Evolutionary conservation across 2,797 vertebrate genomes (phyloP), one percentile per base, ranked within the genome.

Genomic region (Eremophila alpestris): DNA sequence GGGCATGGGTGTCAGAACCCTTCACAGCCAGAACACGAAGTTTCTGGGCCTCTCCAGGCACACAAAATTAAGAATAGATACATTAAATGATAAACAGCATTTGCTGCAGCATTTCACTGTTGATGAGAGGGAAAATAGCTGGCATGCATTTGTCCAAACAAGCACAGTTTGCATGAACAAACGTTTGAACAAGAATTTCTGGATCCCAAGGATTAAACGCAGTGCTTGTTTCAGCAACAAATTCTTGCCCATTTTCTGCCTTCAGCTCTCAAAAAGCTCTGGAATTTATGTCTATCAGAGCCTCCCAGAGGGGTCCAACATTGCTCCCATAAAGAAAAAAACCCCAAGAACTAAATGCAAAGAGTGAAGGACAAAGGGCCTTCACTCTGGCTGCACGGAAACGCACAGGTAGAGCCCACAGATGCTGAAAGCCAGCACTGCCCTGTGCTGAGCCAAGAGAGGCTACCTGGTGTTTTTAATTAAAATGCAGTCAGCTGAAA

Each of bases 401-500:
- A 1, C 0, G 32, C 67, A 32, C 80, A 63, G 63, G 83, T 4
- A 94, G 41, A 0, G 0, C 41, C 63, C 0, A 0, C 55, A 64
- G 73, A 69, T 23, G 51, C 87, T 43, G 5, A 56, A 68, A 40
- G 34, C 60, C 82, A 89, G 77, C 90, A 16, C 54, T 81, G 63
- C 58, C 41, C 0, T 62, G 63, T 32, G 63, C 52, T 16, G 21
- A 94, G 80, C 91, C 85, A 87, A 84, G 67, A 94, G 67, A 96
- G 84, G 64, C 94, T 95, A 92, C 91, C 79, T 95, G 74, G 81
- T 85, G 81, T 67, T 96, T 95, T 97, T 94, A 97, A 97, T 97
- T 98, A 97, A 98, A 97, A 97, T 64, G 77, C 96, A 98, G 69
- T 94, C 95, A 98, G 90, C 96, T 97, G 93, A 97, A 97, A 96